A percentile compares a stretch with the other conserved stretches of the same genome.
Evolutionary conservation across 2,888 invertebrate species (phyloP).

Genomic region (Spilarctia lutea): DNA sequence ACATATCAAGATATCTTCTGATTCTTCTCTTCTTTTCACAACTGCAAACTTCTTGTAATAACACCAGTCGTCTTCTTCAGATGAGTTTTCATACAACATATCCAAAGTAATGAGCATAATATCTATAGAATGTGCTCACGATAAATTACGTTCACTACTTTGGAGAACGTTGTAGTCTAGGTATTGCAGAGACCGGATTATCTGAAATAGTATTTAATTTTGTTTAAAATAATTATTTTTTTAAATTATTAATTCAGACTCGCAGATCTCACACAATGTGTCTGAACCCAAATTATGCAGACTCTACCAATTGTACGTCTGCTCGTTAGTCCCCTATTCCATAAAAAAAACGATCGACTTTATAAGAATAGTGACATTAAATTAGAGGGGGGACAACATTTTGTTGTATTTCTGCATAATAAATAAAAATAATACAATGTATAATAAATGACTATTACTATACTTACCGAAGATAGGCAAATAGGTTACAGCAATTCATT

Average conservation of each 20-base stretch:
- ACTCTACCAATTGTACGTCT: too few relatives aligned
- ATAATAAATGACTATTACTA: too few relatives aligned
- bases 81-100: conserved; percentile 75
- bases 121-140: conserved; percentile 75
- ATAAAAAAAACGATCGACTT: too few relatives aligned
- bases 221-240: too few relatives aligned
- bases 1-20: not conserved
- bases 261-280: too few relatives aligned
- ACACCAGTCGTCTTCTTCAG: conserved; percentile 32
- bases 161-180: conserved; percentile 73
- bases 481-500: not conserved
- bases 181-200: not conserved
- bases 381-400: too few relatives aligned
- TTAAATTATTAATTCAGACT: too few relatives aligned
- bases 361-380: too few relatives aligned
- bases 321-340: too few relatives aligned
- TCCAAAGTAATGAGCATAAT: conserved; percentile 86
- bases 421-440: too few relatives aligned
- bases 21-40: not conserved
- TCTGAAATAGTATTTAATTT: conserved; percentile 29
- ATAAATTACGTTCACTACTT: conserved; percentile 85
- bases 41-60: not conserved
- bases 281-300: too few relatives aligned
- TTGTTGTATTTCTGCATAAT: too few relatives aligned
- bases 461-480: not conserved